A percentile compares a stretch with the other conserved stretches of the same genome.
Evolutionary conservation across 2,113 vertebrate species (phyloP).

Genomic region (Illadopsis cleaveri): DNA sequence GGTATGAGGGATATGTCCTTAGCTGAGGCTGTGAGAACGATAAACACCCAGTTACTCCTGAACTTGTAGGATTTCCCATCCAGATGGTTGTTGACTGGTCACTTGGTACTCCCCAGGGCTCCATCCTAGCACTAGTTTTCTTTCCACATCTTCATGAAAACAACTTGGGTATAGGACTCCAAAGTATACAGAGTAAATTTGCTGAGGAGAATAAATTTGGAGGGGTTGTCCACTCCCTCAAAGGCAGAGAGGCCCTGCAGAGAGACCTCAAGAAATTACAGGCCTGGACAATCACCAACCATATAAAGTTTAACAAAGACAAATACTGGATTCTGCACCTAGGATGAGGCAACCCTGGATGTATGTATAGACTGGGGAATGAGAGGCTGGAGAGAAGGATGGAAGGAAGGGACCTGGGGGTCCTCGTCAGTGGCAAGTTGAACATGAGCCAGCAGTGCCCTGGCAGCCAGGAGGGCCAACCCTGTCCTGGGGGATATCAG

Average conservation of each 20-base stretch:
- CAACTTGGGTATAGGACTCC: neutral
- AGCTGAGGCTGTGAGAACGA: neutral
- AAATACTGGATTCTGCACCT: neutral
- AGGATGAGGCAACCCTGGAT: no score
- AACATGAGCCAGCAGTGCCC: neutral
- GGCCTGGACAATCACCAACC: neutral
- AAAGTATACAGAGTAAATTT: neutral
- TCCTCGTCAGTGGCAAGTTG: neutral
- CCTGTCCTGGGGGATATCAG: accelerated
- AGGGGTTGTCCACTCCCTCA: neutral
- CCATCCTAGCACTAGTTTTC: neutral
- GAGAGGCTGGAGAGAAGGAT: neutral
- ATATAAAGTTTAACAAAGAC: neutral
- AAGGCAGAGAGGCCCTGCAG: neutral
- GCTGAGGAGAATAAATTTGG: neutral
- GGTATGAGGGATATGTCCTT: neutral
- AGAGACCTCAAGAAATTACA: neutral
- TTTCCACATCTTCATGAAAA: neutral
- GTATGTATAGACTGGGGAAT: neutral
- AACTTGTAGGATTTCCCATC: neutral
- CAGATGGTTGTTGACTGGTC: no score
- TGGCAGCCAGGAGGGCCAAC: no score
- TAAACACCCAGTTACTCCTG: neutral
- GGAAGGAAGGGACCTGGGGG: accelerated
- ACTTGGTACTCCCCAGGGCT: neutral